phyloP scores from a whole-genome alignment of 1,140 invertebrate species.

The Drosophila lini region DNA sequence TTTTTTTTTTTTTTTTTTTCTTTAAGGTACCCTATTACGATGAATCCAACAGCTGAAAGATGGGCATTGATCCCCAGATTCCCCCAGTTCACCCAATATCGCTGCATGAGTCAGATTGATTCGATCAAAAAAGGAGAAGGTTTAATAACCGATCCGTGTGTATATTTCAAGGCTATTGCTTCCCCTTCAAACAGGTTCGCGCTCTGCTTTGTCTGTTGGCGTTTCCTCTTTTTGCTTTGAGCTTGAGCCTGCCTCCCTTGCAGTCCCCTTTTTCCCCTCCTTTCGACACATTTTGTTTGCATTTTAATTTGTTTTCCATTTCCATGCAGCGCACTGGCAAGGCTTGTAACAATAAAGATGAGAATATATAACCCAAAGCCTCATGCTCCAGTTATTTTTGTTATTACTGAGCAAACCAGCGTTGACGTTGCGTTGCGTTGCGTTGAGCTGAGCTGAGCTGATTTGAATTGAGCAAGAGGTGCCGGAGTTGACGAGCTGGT shows the following conservation, averaged over 20 bases:
- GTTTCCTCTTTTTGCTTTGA: conserved; percentile 1
- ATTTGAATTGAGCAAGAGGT: conserved; percentile 7
- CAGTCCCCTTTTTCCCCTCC: neutral
- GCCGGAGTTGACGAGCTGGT: conserved; percentile 9
- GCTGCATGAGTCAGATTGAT: conserved; percentile 22
- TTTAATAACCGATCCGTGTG: conserved; percentile 37
- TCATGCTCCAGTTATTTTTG: conserved; percentile 43
- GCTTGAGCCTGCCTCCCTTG: neutral
- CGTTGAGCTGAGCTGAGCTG: neutral
- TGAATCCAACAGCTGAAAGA: neutral
- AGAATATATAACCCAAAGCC: conserved; percentile 17
- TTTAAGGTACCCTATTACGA: neutral
- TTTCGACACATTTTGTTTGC: conserved; percentile 14
- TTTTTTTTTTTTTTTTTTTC: neutral
- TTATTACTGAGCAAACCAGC: conserved; percentile 27
- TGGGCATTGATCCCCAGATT: neutral
- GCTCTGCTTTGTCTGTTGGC: neutral
- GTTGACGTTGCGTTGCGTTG: conserved; percentile 4
- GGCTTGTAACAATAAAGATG: conserved; percentile 24
- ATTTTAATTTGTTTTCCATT: conserved; percentile 41
- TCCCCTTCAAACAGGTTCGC: conserved; percentile 42
- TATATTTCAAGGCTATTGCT: conserved; percentile 36
- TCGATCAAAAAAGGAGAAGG: conserved; percentile 15
- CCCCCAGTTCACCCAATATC: neutral
- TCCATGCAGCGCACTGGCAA: conserved; percentile 3